Base-by-base conservation (phyloP, 1,140 invertebrate species). In the Bombus superbus region DNA sequence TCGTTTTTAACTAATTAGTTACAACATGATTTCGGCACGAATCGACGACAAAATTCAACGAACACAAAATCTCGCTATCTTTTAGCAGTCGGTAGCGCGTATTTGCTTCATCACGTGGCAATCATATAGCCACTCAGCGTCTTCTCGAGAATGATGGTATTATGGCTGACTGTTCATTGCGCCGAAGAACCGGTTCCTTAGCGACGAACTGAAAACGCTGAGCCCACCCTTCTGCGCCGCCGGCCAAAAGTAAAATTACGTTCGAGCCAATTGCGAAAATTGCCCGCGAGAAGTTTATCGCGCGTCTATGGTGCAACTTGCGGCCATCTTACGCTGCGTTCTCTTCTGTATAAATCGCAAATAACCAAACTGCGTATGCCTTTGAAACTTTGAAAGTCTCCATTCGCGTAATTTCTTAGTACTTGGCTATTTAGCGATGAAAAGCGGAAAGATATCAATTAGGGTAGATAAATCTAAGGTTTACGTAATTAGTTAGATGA, bases 11-110 rank as follows among this genome's bases (percentile, higher is more conserved):
- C 8, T 5, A 8, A 42, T 72, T 13, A 28, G 4, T 42, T 64
- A 35, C 9, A 3, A 38, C 5, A 38, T 0, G 38, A 28, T 59
- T 32, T 8, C 42, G 44, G 5, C 44, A 22, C 4, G 38, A n/a
- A 10, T n/a, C 68, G 35, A 59, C 28, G 57, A 32, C n/a, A 66
- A 13, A 44, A 71, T 28, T 62, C 44, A 53, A 18, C 47, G 53
- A 68, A 53, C 62, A 59, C 47, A 64, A 81, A 89, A 71, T 89
- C 88, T 89, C 57, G 86, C 87, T 92, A 93, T 92, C 92, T 91
- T 91, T 92, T 93, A 91, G 91, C 85, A 86, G 86, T 59, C 89
- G 79, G 92, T 92, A 90, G 91, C 86, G 86, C 83, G 85, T 88
- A 84, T 92, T 92, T 91, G 90, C 89, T 92, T 92, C 88, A 90